phyloP scores from a whole-genome alignment of 2,888 invertebrate species.

The Lepidochrysops patricia region DNA sequence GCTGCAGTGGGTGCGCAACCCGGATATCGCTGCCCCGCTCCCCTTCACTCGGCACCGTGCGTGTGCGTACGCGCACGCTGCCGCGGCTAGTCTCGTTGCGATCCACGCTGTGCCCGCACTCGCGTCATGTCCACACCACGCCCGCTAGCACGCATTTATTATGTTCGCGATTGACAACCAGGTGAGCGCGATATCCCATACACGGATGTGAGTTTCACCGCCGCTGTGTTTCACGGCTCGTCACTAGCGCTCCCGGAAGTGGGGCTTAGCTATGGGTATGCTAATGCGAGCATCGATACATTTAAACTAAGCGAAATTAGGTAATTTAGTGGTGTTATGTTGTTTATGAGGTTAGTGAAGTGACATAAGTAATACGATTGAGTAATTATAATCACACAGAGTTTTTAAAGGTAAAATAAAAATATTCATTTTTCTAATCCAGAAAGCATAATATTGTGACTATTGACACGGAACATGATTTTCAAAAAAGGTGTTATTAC shows the following conservation, averaged over 20 bases:
- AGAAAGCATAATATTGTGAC: background rate
- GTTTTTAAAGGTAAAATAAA: background rate
- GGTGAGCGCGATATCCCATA: conserved; percentile 55
- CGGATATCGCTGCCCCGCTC: conserved; percentile 71
- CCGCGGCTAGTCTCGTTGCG: conserved; percentile 55
- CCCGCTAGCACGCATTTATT: conserved; percentile 51
- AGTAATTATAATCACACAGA: background rate
- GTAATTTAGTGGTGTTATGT: conserved; percentile 1
- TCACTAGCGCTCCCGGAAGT: conserved; percentile 69
- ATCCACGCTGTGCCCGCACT: conserved; percentile 44
- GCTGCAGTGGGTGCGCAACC: conserved; percentile 69
- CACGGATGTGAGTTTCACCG: conserved; percentile 35
- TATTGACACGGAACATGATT: no score
- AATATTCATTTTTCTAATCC: background rate
- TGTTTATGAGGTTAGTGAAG: background rate
- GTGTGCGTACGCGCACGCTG: conserved; percentile 45
- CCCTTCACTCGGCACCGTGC: conserved; percentile 66
- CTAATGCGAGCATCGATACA: conserved; percentile 52
- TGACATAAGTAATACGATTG: background rate
- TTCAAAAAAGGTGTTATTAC: background rate
- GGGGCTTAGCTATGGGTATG: conserved; percentile 62
- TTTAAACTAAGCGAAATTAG: conserved; percentile 30
- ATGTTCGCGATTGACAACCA: conserved; percentile 71
- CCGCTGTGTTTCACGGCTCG: conserved; percentile 38
- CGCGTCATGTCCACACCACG: conserved; percentile 44